Base-by-base conservation (phyloP, 1,140 invertebrate species). In the Bombus waltoni region DNA sequence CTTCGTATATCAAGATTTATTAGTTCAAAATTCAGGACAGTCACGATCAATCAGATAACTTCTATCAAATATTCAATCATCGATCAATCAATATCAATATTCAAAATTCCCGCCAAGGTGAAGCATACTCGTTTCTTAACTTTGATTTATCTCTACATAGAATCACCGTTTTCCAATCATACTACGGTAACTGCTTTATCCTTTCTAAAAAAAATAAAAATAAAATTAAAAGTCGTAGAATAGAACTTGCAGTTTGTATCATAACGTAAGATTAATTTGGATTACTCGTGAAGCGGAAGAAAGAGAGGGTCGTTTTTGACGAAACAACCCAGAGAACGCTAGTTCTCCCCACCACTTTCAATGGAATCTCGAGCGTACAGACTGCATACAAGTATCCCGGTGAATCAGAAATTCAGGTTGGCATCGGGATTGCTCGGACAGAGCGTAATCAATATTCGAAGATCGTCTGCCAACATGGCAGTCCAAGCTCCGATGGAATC, bases 361-460 rank as follows among this genome's bases (percentile, higher is more conserved):
- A 22, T 68, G 22, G 71, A 85, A 81, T 85, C 79, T 70, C 71
- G 71, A 57, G 28, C 32, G 62, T 59, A 74, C 78, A 74, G 66
- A 72, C 83, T 53, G 42, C 47, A 68, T 86, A 89, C 76, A 87
- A 89, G 80, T 84, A 71, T 75, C 78, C 68, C 66, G 44, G 75
- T 80, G 85, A 89, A 89, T 89, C 81, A 84, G 66, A 66, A 86
- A 87, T 89, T 89, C 88, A 89, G 86, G 81, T 73, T 74, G 73
- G 78, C 84, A 80, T 87, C 66, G 70, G 72, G 75, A 80, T 90
- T 87, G 86, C 87, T 90, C 83, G 81, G 83, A 90, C 80, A 86
- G 65, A 66, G 66, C 32, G 83, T 90, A 88, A 90, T 90, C 89
- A 88, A 90, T 90, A 88, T 90, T 86, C 87, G 70, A 84, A 83